A percentile compares a stretch with the other conserved stretches of the same genome.
Evolutionary conservation across 2,797 vertebrate species (phyloP).

Genomic region (Iguana delicatissima): DNA sequence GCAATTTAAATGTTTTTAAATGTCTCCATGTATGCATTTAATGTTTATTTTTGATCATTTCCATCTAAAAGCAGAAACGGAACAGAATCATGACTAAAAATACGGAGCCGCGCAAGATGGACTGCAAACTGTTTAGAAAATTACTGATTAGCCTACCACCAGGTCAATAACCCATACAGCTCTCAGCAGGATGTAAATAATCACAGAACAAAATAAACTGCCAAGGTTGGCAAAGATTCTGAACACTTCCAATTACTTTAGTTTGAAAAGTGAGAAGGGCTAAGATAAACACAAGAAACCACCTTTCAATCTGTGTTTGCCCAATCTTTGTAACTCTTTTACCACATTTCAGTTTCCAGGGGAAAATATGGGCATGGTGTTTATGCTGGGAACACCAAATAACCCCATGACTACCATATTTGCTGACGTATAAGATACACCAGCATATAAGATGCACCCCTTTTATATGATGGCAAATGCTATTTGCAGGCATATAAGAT

Average conservation of each 20-base stretch:
- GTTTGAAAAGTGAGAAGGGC: neutral
- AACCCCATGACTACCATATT: neutral
- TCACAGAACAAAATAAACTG: neutral
- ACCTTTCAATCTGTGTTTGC: neutral
- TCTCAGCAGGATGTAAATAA: neutral
- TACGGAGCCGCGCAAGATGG: too few species aligned
- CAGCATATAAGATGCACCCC: too few species aligned
- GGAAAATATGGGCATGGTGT: neutral
- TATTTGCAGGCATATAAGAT: too few species aligned
- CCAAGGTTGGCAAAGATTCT: neutral
- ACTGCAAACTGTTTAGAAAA: neutral
- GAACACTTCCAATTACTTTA: neutral
- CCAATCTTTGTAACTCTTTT: neutral
- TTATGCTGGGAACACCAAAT: neutral
- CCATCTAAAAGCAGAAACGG: neutral
- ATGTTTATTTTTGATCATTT: too few species aligned
- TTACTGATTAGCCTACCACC: neutral
- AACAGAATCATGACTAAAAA: neutral
- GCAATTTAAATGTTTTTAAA: neutral
- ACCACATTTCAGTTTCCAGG: neutral
- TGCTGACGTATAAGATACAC: too few species aligned
- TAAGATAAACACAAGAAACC: neutral
- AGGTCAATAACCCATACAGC: neutral
- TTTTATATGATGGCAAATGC: too few species aligned
- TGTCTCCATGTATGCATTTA: too few species aligned